Percentiles rank a stretch among this genome's conserved stretches.
Evolutionary conservation across 2,113 vertebrate species (phyloP).

Genomic region (Erinaceus europaeus): DNA sequence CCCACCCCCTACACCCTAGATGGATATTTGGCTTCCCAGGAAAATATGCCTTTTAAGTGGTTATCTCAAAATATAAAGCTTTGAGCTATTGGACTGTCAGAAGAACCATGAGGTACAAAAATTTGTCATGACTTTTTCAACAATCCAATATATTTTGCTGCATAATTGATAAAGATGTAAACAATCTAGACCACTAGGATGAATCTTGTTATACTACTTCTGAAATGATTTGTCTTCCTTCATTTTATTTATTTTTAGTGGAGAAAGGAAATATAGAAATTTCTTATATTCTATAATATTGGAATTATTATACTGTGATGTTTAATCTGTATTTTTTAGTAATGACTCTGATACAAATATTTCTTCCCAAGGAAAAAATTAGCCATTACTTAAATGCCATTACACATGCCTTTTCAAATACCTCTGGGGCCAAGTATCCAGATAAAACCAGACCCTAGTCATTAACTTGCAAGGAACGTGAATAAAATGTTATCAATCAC

Average conservation of each 20-base stretch:
- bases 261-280: neutral
- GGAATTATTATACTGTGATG: neutral
- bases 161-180: neutral
- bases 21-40: no score
- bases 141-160: no score
- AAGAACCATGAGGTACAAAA: no score
- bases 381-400: constrained; percentile 55
- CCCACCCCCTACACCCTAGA: no score
- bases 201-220: neutral
- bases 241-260: neutral
- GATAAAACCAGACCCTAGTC: neutral
- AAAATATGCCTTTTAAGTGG: neutral
- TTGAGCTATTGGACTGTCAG: neutral
- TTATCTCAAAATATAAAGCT: neutral
- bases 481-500: constrained; percentile 41
- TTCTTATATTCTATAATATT: neutral
- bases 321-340: constrained; percentile 21
- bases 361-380: constrained; percentile 46
- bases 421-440: neutral
- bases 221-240: neutral
- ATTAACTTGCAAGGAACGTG: constrained; percentile 30
- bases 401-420: constrained; percentile 23
- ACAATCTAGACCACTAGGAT: neutral
- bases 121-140: no score
- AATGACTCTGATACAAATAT: constrained; percentile 32